Base-by-base conservation (phyloP, 2,113 vertebrate species). In the Taurulus bubalis region DNA sequence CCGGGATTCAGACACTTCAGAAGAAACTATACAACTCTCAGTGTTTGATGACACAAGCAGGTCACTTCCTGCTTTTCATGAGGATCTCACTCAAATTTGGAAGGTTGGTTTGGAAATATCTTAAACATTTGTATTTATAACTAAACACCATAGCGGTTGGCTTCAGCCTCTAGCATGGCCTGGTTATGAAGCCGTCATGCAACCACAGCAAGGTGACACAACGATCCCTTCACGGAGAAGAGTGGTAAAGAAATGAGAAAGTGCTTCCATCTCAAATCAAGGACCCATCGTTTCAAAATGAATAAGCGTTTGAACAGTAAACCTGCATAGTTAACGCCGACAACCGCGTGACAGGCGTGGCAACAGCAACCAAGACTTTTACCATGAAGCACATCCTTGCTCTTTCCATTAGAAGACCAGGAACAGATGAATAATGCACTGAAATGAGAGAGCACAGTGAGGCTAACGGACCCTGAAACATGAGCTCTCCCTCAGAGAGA, bases 351-450 rank as follows among this genome's bases (percentile, higher is more conserved):
- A 38, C 36, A 38, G 36, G 36, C 36, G 8, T 38, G 10, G 38
- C 38, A 42, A 42, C 40, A 42, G 40, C 0, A 42, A 11, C 11
- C 12, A 11, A 42, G 40, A n/a, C n/a, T n/a, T n/a, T 47, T 26
- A 28, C 20, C 53, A 8, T 18, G 20, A 26, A 42, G 12, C 34
- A 16, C 58, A 73, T 1, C 9, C 2, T 4, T n/a, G 18, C 36
- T 36, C 14, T 66, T 82, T 83, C 60, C 65, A 69, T 80, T 51
- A 71, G 32, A 18, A 62, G 6, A 38, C 40, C 26, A 58, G 26
- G 28, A 73, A 71, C 59, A 71, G 32, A 80, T 91, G 7, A 93
- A 90, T 93, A 90, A 91, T 90, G 70, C 55, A 90, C 55, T 77
- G 79, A 83, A 85, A 87, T 71, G 6, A 82, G 84, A 90, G 68